Percentiles rank a stretch among this genome's conserved stretches.
phyloP scores from a whole-genome alignment of 2,888 invertebrate genomes.

The Lithophane leautieri region DNA sequence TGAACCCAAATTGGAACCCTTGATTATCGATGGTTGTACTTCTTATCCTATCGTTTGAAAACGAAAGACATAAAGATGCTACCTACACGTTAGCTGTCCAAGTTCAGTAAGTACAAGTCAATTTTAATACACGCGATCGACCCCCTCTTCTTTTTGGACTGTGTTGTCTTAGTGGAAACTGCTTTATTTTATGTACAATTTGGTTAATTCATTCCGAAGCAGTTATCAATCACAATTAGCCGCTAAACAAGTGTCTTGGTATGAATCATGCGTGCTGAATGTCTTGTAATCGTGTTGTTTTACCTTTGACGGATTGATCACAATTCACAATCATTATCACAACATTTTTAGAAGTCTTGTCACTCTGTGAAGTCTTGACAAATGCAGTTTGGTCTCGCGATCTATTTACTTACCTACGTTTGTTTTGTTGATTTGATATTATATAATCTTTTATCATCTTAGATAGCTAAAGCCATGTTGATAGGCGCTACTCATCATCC shows the following conservation, averaged over 20 bases:
- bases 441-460: not conserved
- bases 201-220: not conserved
- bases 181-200: not conserved
- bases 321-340: conserved; percentile 6
- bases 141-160: not conserved
- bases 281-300: conserved; percentile 23
- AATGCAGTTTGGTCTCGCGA: conserved; percentile 11
- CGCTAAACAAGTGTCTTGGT: conserved; percentile 2
- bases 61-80: not conserved
- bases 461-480: not conserved
- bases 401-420: not conserved
- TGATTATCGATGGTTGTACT: not conserved
- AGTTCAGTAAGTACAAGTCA: not conserved
- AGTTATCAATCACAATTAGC: conserved; percentile 30
- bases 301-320: conserved; percentile 17
- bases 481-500: not conserved
- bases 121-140: not conserved
- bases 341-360: conserved; percentile 14
- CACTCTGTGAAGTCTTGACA: not conserved
- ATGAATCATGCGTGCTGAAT: conserved; percentile 22
- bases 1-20: not conserved
- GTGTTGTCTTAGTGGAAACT: not conserved
- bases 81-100: not conserved
- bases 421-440: not conserved
- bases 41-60: not conserved